Base-by-base conservation (phyloP, 1,140 invertebrate species). In the Eubasilissa regina region DNA sequence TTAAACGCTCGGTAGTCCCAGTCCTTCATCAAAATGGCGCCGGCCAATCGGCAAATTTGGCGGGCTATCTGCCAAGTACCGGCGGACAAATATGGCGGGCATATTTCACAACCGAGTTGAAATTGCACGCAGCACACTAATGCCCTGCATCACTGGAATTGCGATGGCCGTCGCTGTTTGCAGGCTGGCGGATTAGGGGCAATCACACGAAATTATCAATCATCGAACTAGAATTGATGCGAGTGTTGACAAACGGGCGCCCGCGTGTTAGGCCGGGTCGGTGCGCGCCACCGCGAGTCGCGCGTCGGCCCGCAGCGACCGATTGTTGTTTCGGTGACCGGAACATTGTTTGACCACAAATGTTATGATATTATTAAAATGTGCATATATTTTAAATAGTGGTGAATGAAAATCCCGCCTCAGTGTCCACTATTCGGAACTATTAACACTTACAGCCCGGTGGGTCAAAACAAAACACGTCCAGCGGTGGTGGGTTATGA, bases 171-270 rank as follows among this genome's bases (percentile, higher is more conserved):
- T 48, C n/a, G n/a, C 66, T 70, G 45, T 70, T 48, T 70, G 66
- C 66, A 51, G 44, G 17, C 17, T 6, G 66, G 66, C 25, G 47
- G 55, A 75, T 75, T 75, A 75, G 10, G 43, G 48, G 53, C 73
- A 75, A 75, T 75, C 73, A 75, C 55, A 60, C 43, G 35, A 75
- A 75, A 75, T 75, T 75, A 75, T 75, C 55, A 75, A 75, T 75
- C 73, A 75, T 25, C 25, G 73, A 55, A 75, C 73, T 56, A 75
- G 15, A 75, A 75, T 35, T 43, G 60, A 64, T 35, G 25, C 60
- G 60, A 64, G 35, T 64, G 55, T 58, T 58, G 55, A 58, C 55
- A 21, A 10, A 58, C 13, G 55, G 15, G 53, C 55, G 55, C 25
- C 25, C 9, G 55, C 17, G 53, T n/a, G 15, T 17, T 12, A 12